These are phyloP conservation scores for Paraescarpia echinospica DNA, from an alignment of 1,140 invertebrate genomes.

Conservation along the genomic window DNA sequence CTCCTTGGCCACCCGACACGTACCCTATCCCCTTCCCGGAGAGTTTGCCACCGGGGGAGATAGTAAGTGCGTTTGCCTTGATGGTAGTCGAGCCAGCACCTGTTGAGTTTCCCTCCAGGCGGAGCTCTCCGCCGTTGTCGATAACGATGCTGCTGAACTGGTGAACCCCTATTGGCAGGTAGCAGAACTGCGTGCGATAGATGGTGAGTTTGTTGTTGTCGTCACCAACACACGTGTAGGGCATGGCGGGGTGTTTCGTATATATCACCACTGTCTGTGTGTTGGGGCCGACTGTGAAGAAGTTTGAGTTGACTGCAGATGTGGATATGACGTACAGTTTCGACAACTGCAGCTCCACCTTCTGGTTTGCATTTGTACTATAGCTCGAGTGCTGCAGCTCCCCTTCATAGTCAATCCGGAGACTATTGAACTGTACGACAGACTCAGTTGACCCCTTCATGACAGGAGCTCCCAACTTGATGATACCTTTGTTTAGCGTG, in stretches of 20 bases:
- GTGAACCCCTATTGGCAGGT: constrained; percentile 34
- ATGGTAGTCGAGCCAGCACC: constrained; percentile 39
- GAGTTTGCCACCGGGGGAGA: constrained; percentile 38
- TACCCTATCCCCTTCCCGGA: constrained; percentile 38
- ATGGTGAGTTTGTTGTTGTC: constrained; percentile 22
- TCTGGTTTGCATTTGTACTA: constrained; percentile 29
- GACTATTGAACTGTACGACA: constrained; percentile 21
- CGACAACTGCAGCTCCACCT: constrained; percentile 30
- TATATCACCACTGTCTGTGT: neutral
- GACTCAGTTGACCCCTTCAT: neutral
- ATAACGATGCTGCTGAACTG: constrained; percentile 35
- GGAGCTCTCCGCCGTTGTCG: constrained; percentile 36
- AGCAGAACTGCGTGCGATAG: constrained; percentile 35
- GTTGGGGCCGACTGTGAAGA: neutral
- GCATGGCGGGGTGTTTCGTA: neutral
- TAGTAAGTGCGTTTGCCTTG: constrained; percentile 35
- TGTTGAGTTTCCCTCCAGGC: constrained; percentile 34
- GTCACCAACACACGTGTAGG: neutral
- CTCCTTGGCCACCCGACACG: constrained; percentile 33
- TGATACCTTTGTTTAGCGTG: neutral
- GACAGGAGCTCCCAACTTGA: neutral
- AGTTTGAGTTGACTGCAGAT: neutral
- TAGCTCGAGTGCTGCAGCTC: constrained; percentile 31
- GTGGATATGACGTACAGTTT: constrained; percentile 32
- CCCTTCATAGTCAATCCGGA: constrained; percentile 36